Evolutionary conservation across 2,797 vertebrate genomes (phyloP).

Genomic region (Apogon hyalosoma): DNA sequence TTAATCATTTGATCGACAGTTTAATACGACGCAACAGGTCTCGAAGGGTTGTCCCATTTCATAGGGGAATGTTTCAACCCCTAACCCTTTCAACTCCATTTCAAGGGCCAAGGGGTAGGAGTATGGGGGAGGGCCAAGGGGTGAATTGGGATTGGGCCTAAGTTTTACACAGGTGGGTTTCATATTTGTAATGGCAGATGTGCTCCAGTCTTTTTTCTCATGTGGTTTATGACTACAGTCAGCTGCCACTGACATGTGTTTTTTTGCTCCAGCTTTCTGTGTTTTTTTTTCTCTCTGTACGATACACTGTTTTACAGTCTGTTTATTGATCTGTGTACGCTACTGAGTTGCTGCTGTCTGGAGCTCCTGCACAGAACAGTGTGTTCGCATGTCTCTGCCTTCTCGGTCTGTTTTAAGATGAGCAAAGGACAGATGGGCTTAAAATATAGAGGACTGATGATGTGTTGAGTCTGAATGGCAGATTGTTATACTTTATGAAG

Average conservation of each 20-base stretch:
- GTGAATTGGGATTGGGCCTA: too few species aligned
- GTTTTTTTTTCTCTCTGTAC: background rate
- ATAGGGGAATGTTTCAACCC: too few species aligned
- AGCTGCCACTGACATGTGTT: constrained; percentile 24
- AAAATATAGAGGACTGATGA: background rate
- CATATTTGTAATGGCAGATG: background rate
- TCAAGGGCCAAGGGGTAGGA: too few species aligned
- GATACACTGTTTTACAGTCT: constrained; percentile 5
- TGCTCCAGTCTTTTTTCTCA: background rate
- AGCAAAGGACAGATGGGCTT: constrained; percentile 16
- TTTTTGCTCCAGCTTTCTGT: background rate
- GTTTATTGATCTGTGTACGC: background rate
- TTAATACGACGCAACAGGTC: too few species aligned
- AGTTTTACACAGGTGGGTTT: background rate
- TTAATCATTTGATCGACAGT: too few species aligned
- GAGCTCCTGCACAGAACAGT: too few species aligned
- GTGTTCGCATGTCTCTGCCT: constrained; percentile 30
- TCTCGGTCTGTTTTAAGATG: background rate
- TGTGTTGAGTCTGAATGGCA: background rate
- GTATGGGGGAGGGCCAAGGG: too few species aligned
- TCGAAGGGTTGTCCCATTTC: too few species aligned
- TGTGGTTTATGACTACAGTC: constrained; percentile 20
- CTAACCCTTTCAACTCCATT: too few species aligned
- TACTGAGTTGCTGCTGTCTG: too few species aligned
- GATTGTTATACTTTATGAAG: too few species aligned